Evolutionary conservation across 1,140 invertebrate species (phyloP), one percentile per base, ranked within the genome.

Genomic region (Papilio machaon): DNA sequence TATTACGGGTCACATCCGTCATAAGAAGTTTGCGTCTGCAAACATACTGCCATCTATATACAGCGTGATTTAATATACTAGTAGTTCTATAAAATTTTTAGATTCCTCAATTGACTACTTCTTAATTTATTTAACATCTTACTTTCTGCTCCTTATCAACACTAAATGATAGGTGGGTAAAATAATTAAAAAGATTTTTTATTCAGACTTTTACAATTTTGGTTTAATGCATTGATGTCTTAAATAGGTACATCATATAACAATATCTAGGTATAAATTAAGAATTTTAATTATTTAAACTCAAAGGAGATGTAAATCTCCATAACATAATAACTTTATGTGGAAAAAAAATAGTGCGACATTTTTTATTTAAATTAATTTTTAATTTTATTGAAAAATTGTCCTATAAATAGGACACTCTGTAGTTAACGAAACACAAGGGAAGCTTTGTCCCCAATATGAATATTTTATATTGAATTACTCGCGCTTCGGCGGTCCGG

Each of bases 381-480:
- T 73, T n/a, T 58, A 64, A n/a, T 43, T 47, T 30, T 52, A 13
- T 81, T 47, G 77, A 74, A 81, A 60, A 80, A 9, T 64, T 58
- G 4, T 35, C 43, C 47, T 35, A 0, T 15, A 19, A 81, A 81
- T 23, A 80, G 13, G 85, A 77, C 90, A 91, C 5, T 82, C 89
- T 88, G 85, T 92, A 89, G 82, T 58, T 19, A 30, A 80, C 80
- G 84, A 84, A 80, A 84, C 86, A 83, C 84, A 85, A 85, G 89
- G 85, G 87, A 86, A 83, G 84, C 87, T 76, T 78, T 89, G 92
- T 91, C 91, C 90, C 90, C 91, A 91, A 91, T 92, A 92, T 93
- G 93, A 94, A 94, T 94, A 94, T 92, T 93, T 93, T 93, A 91
- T 94, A 94, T 94, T 93, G 89, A 92, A 94, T 94, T 94, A 94